Conservation (phyloP, 2,888 invertebrate genomes). For the Prenolepis imparis region DNA sequence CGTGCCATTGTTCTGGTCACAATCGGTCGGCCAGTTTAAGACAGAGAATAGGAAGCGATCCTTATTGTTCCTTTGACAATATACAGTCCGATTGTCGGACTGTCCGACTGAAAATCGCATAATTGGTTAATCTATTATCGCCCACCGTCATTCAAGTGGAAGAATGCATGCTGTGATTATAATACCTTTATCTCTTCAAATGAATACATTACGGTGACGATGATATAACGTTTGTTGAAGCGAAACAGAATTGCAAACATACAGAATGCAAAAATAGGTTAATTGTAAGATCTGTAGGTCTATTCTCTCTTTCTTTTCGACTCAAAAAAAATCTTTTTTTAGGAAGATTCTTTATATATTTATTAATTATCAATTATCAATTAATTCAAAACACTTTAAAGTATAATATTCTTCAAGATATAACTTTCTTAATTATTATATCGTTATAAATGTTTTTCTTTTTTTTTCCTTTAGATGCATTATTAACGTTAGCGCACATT, state of each 20-base stretch:
- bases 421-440: background rate
- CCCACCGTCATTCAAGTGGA: background rate
- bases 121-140: slow-evolving; percentile 16
- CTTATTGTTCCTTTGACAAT: slow-evolving; percentile 26
- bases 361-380: slow-evolving; percentile 6
- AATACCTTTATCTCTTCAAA: background rate
- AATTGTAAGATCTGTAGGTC: background rate
- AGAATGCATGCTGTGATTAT: background rate
- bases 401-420: background rate
- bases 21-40: slow-evolving; percentile 19
- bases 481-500: background rate
- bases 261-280: background rate
- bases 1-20: slow-evolving; percentile 32
- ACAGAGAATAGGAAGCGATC: slow-evolving; percentile 39
- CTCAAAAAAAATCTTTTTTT: background rate
- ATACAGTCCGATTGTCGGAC: slow-evolving; percentile 14
- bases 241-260: background rate
- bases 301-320: background rate
- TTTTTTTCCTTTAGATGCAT: background rate
- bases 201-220: background rate
- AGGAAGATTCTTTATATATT: background rate
- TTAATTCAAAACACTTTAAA: background rate
- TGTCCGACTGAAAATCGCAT: slow-evolving; percentile 9
- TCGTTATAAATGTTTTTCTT: background rate
- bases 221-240: background rate